A percentile compares a stretch with the other conserved stretches of the same genome.
These are phyloP conservation scores for Coregonus clupeaformis DNA, from an alignment of 2,113 vertebrate species.

Conservation along the genomic window DNA sequence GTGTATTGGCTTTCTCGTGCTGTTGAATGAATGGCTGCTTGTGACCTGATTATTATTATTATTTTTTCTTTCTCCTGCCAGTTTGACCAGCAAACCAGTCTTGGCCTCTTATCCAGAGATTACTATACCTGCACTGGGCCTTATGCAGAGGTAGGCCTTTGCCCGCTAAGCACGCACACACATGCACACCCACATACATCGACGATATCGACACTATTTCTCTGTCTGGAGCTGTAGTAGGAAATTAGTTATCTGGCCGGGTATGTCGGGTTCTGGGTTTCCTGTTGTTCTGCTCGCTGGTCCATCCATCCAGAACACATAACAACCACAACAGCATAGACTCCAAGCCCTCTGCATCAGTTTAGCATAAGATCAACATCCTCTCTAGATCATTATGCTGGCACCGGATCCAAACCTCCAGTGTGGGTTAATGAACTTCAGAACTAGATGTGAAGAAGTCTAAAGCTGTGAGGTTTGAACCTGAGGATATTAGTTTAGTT, in stretches of 20 bases:
- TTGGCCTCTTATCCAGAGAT: conserved; percentile 89
- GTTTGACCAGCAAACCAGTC: conserved; percentile 89
- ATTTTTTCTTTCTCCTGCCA: conserved; percentile 51
- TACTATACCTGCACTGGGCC: conserved; percentile 87
- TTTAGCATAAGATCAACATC: no score
- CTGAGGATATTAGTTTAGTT: no score
- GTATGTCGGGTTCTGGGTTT: conserved; percentile 21
- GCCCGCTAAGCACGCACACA: conserved; percentile 9
- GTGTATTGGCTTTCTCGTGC: not conserved
- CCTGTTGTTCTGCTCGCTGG: conserved; percentile 12
- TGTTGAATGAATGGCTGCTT: conserved; percentile 31
- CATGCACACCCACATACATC: conserved; percentile 3
- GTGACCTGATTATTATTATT: no score
- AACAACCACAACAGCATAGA: not conserved
- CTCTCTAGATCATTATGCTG: no score
- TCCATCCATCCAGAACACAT: conserved; percentile 6
- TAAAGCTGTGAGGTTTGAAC: no score
- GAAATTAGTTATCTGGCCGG: conserved; percentile 28
- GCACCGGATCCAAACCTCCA: no score
- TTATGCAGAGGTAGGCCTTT: conserved; percentile 81
- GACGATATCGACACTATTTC: not conserved
- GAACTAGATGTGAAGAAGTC: no score
- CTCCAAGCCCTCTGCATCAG: no score
- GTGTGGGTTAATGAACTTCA: no score
- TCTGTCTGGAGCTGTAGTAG: not conserved